phyloP scores from a whole-genome alignment of 2,113 vertebrate genomes.

The Poeciliopsis prolifica region DNA sequence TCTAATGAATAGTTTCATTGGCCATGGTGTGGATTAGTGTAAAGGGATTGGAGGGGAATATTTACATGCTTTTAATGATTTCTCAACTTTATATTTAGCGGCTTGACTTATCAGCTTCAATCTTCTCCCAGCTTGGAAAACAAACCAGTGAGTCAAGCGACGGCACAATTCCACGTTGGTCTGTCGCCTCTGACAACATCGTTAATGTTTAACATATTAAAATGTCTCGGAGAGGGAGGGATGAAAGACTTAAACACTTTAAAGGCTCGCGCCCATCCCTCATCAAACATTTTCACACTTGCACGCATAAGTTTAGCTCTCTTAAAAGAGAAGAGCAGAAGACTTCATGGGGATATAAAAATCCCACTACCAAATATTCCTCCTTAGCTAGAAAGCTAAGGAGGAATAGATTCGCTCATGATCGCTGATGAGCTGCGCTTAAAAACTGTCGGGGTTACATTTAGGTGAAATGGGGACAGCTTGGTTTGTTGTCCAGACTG shows the following conservation, averaged over 20 bases:
- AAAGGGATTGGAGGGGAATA: slow-evolving; percentile 81
- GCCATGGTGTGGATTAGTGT: slow-evolving; percentile 81
- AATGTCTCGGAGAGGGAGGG: slow-evolving; percentile 62
- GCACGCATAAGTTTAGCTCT: slow-evolving; percentile 48
- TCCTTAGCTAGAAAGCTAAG: slow-evolving; percentile 12
- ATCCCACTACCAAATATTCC: slow-evolving; percentile 24
- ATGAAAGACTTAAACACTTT: slow-evolving; percentile 66
- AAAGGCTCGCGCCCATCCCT: slow-evolving; percentile 59
- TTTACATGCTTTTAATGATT: slow-evolving; percentile 82
- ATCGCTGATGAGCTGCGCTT: slow-evolving; percentile 16
- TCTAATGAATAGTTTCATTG: slow-evolving; percentile 82
- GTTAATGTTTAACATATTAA: slow-evolving; percentile 70
- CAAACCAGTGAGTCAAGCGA: slow-evolving; percentile 59
- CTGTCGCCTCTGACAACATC: slow-evolving; percentile 66
- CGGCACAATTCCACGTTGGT: slow-evolving; percentile 68
- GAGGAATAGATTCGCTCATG: slow-evolving; percentile 32
- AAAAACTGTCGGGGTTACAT: background rate
- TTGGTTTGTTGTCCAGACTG: too few relatives aligned
- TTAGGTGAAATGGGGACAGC: slow-evolving; percentile 2
- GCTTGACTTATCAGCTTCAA: slow-evolving; percentile 74
- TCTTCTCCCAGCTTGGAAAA: slow-evolving; percentile 71
- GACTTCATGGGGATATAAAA: slow-evolving; percentile 35
- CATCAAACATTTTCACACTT: slow-evolving; percentile 65
- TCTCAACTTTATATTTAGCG: slow-evolving; percentile 82
- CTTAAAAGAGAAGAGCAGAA: slow-evolving; percentile 38